Evolutionary conservation across 2,113 vertebrate genomes (phyloP), one percentile per base, ranked within the genome.

Genomic region (Cyprinus carpio): DNA sequence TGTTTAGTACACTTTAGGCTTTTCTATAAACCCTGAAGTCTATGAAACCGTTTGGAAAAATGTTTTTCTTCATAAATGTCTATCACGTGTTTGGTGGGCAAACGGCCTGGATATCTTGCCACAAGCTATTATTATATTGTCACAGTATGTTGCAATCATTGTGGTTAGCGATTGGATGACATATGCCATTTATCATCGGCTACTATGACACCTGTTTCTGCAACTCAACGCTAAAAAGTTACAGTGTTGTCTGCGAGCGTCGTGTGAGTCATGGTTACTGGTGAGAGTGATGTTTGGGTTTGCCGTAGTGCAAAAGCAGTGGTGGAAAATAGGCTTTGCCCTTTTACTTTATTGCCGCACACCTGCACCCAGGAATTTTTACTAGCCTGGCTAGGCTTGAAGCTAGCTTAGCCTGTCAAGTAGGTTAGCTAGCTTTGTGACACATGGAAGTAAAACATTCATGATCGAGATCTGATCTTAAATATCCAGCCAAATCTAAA

Each of bases 301-400:
- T 86, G 71, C 74, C 34, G 29, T 60, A 85, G 40, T 83, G 85
- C 84, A 89, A 92, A 90, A 92, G 71, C 62, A 89, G 72, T 10
- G 27, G 40, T 81, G 43, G 85, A 75, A 78, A 87, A 76, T 86
- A 88, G 69, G 81, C 86, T 78, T 64, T 81, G 80, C 64, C 60
- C 83, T 83, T 81, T 62, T 37, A 27, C 51, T 91, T 92, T 92
- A 91, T 87, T 74, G 82, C 84, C 58, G 75, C 88, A 89, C 92
- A 93, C 90, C 92, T 93, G 92, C 88, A 80, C 64, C 27, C 25
- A 90, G 87, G 91, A 92, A 92, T 92, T 92, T 91, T 92, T 89
- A 93, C 90, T 82, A 76, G 83, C 16, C 75, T 43, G 85, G 89
- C 83, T 86, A 87, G 91, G 85, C 78, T 88, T 87, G 18, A 51